Percentiles rank a stretch among this genome's conserved stretches.
phyloP scores from a whole-genome alignment of 1,140 invertebrate species.

The Solen grandis region DNA sequence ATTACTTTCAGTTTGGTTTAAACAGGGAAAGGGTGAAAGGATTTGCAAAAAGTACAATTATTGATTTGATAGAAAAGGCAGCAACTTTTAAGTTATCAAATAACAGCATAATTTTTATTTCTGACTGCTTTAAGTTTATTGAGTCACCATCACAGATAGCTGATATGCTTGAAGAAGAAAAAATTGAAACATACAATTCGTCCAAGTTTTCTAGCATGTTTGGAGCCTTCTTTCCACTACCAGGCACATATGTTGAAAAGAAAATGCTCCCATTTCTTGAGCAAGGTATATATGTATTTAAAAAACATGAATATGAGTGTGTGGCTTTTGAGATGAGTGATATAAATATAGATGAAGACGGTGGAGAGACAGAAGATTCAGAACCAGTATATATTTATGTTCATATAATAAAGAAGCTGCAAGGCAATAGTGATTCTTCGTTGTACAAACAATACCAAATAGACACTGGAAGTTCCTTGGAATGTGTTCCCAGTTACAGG shows the following conservation, averaged over 20 bases:
- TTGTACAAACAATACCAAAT: slow-evolving; percentile 8
- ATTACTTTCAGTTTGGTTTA: slow-evolving; percentile 8
- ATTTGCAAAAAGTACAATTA: not conserved
- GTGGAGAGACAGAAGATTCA: not conserved
- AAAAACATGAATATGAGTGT: slow-evolving; percentile 22
- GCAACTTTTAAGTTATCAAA: not conserved
- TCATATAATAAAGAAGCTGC: slow-evolving; percentile 21
- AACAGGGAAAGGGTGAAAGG: not conserved
- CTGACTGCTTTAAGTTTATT: not conserved
- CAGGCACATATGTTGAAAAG: slow-evolving; percentile 32
- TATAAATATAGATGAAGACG: not conserved
- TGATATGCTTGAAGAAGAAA: not conserved
- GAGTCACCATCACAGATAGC: not conserved
- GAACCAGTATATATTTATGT: slow-evolving; percentile 38
- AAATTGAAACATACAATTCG: not conserved
- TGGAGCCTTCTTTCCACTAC: slow-evolving; percentile 20
- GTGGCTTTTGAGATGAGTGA: slow-evolving; percentile 32
- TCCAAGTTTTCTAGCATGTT: not conserved
- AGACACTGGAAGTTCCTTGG: not conserved
- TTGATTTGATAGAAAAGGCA: not conserved
- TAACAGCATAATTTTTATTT: not conserved
- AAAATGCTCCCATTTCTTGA: slow-evolving; percentile 37
- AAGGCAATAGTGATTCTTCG: not conserved
- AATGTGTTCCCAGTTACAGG: slow-evolving; percentile 43
- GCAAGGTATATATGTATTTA: slow-evolving; percentile 24